Conservation (phyloP, 2,797 vertebrate genomes). For the Nannoperca australis region DNA sequence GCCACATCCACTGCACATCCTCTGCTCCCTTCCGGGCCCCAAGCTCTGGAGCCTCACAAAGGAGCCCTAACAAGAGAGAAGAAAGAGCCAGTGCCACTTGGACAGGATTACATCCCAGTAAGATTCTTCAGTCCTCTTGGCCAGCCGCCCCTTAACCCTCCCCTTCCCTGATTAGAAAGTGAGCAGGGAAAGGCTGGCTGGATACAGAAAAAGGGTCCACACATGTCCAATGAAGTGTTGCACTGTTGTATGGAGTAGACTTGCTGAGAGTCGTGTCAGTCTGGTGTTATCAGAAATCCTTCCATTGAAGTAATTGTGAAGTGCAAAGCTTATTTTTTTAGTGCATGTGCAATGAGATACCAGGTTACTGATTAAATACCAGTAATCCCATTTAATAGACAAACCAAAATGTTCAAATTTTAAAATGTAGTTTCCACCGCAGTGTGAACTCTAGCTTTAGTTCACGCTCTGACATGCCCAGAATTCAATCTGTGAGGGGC, state of each 20-base stretch:
- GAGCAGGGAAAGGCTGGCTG: constrained; percentile 80
- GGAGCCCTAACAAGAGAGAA: constrained; percentile 88
- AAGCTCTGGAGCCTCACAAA: constrained; percentile 87
- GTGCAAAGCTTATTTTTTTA: constrained; percentile 22
- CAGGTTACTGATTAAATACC: not conserved
- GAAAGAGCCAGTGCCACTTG: constrained; percentile 88
- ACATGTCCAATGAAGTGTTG: constrained; percentile 83
- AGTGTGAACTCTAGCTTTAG: constrained; percentile 6
- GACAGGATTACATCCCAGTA: constrained; percentile 88
- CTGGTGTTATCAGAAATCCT: constrained; percentile 65
- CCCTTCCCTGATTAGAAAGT: constrained; percentile 83
- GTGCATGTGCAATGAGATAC: not conserved
- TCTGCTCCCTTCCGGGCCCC: constrained; percentile 84
- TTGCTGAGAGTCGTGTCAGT: constrained; percentile 69
- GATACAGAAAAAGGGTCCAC: constrained; percentile 74
- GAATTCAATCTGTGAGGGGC: constrained; percentile 33
- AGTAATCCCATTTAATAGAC: constrained; percentile 2
- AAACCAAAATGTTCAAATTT: not conserved
- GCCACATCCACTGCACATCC: constrained; percentile 90
- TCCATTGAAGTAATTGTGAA: constrained; percentile 40
- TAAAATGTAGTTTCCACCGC: not conserved
- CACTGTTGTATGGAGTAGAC: constrained; percentile 78
- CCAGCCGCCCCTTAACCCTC: constrained; percentile 80
- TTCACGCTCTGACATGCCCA: constrained; percentile 46
- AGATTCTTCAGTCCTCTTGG: constrained; percentile 81